Base-by-base conservation (phyloP, 2,797 vertebrate species). In the Miichthys miiuy region DNA sequence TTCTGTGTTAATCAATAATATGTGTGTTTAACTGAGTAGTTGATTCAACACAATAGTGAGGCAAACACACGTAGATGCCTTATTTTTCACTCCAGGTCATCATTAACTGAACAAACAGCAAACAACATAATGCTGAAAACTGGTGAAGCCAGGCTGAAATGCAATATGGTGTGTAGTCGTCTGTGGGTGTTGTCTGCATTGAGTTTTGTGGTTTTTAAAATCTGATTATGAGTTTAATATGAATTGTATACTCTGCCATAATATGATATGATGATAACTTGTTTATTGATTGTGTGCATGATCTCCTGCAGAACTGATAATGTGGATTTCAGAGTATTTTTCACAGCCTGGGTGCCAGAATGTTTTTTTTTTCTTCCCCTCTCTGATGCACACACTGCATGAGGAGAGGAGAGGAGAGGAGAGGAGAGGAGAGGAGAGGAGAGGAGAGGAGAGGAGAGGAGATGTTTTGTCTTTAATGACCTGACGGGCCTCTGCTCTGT, bases 401-500 rank as follows among this genome's bases (percentile, higher is more conserved):
- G 6, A 8, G 34, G 34, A 34, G 34, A 34, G 34, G 34, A 64
- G 48, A 4, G 57, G 4, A 9, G 27, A 30, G 27, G 27, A 30
- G 27, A 34, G 34, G 34, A 34, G 34, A 34, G 34, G 79, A 13
- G 42, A 56, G 46, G 46, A 38, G 47, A 61, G 21, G 34, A 64
- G 48, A 5, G 57, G 4, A 10, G 50, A 51, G 25, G 2, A 25
- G 54, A 5, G 50, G 3, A 13, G 34, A 47, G 46, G 60, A n/a
- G 42, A 25, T 23, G 48, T 6, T 51, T 46, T 16, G 68, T 63
- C 30, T 84, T 27, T 80, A 83, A 67, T 82, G 81, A 95, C 95
- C 94, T 90, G 89, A 54, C 6, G 89, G 1, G 57, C 82, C 88
- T 88, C 91, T 84, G 86, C 81, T 97, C 92, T 97, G 96, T 27